These are phyloP conservation scores for Pluvianellus socialis DNA, from an alignment of 2,113 vertebrate genomes.

Conservation along the genomic window DNA sequence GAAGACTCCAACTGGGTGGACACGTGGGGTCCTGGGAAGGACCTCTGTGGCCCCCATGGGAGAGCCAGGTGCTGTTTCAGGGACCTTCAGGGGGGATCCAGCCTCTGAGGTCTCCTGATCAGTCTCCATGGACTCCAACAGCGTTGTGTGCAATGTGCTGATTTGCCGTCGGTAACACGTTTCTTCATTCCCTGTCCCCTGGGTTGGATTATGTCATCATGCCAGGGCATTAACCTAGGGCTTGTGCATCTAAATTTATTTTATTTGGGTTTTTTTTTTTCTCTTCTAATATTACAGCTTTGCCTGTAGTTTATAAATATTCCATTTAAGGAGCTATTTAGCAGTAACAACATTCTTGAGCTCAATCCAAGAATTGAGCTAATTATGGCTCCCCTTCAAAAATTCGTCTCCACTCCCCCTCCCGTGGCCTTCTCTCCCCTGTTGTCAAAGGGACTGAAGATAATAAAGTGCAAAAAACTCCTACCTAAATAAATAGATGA, in stretches of 20 bases:
- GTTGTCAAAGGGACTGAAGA: neutral
- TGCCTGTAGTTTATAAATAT: slow-evolving; percentile 58
- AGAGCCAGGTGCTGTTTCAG: neutral
- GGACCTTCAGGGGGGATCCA: neutral
- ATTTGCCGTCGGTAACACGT: neutral
- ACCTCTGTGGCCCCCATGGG: neutral
- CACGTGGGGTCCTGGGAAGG: neutral
- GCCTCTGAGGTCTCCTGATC: neutral
- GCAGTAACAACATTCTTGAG: slow-evolving; percentile 62
- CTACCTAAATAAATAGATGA: slow-evolving; percentile 51
- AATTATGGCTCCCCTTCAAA: slow-evolving; percentile 64
- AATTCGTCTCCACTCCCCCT: slow-evolving; percentile 1
- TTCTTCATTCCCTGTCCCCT: neutral
- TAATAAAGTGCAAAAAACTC: slow-evolving; percentile 23
- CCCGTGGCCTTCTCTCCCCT: neutral
- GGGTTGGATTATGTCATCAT: slow-evolving; percentile 30
- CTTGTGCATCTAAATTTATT: slow-evolving; percentile 32
- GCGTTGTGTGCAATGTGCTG: neutral
- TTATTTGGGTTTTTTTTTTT: slow-evolving; percentile 14
- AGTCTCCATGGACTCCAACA: neutral
- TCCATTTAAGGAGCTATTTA: slow-evolving; percentile 69
- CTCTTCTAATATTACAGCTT: slow-evolving; percentile 41
- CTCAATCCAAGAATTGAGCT: slow-evolving; percentile 50
- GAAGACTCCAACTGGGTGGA: neutral
- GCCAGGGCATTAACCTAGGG: slow-evolving; percentile 14